Conservation (phyloP, 2,888 invertebrate species). For the Schizaphis graminum region DNA sequence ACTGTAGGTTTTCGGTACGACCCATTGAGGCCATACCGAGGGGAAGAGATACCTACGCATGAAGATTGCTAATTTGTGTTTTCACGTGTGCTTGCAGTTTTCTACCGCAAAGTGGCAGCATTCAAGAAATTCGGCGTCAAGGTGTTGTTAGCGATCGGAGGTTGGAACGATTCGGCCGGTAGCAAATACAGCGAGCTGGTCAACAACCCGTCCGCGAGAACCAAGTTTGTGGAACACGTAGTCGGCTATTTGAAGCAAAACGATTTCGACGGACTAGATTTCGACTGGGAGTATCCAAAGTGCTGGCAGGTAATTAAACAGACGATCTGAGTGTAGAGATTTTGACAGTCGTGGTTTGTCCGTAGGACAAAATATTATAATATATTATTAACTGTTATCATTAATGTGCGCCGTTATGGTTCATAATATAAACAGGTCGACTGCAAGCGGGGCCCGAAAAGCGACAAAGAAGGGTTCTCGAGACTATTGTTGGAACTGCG, state of each 20-base stretch:
- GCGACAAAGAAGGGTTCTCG: slow-evolving; percentile 85
- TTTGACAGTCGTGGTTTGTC: not conserved
- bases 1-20: slow-evolving; percentile 75
- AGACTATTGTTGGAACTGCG: slow-evolving; percentile 82
- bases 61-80: not conserved
- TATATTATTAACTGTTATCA: not conserved
- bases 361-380: not conserved
- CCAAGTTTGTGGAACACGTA: slow-evolving; percentile 82
- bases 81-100: slow-evolving; percentile 74
- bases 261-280: slow-evolving; percentile 90
- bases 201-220: slow-evolving; percentile 79
- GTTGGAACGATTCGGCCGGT: slow-evolving; percentile 94
- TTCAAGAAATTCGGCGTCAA: slow-evolving; percentile 73
- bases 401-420: not conserved
- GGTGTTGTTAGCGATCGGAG: slow-evolving; percentile 85
- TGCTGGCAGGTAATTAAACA: slow-evolving; percentile 82
- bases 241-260: slow-evolving; percentile 83
- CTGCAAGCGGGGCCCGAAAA: slow-evolving; percentile 84
- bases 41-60: not conserved
- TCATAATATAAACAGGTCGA: slow-evolving; percentile 75
- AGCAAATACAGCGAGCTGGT: slow-evolving; percentile 89
- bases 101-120: slow-evolving; percentile 87
- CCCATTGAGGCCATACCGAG: rapidly evolving
- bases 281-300: slow-evolving; percentile 95
- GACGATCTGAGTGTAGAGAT: not conserved